Base-by-base conservation (phyloP, 2,113 vertebrate genomes). In the Atractosteus spatula region DNA sequence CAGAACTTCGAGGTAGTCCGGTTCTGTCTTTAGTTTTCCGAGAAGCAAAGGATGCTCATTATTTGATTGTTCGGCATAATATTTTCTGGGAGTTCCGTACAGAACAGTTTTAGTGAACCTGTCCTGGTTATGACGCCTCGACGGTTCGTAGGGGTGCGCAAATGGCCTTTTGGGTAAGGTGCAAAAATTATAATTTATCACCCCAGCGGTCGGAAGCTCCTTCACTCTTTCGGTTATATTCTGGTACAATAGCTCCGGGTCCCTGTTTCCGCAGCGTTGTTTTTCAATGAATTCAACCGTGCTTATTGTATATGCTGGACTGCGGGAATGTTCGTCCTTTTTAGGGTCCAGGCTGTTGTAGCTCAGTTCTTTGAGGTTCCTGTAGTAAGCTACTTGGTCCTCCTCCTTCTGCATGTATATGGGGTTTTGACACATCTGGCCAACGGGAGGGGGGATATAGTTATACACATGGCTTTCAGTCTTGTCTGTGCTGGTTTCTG, bases 1-100 rank as follows among this genome's bases (percentile, higher is more conserved):
- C 93, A 99, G 93, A 93, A 99, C 95, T 90, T 99, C 97, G 92
- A 99, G 94, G 92, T 99, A 99, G 93, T 99, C 97, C 73, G 97
- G 96, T 87, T 98, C 96, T 75, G 94, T 93, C 85, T 96, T 97
- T 84, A 95, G 89, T 85, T 98, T 98, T 77, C 94, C 95, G 75
- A 94, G 94, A 75, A 98, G 92, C 84, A 97, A 92, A 69, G 95
- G 94, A 80, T 96, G 95, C 78, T 97, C 94, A 0, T 88, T 93
- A 88, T 95, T 97, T 75, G 92, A 90, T 75, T 94, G 93, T 76
- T 96, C 94, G 63, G 91, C 90, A 78, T 93, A 95, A 88, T 94
- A 97, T 89, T 98, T 98, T 88, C 96, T 94, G 73, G 97, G 96
- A 78, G 97, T 98, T 77, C 96, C 96, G 68, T 98, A 99, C 79